Conservation (phyloP, 2,797 vertebrate genomes). For the Malurus leucopterus region DNA sequence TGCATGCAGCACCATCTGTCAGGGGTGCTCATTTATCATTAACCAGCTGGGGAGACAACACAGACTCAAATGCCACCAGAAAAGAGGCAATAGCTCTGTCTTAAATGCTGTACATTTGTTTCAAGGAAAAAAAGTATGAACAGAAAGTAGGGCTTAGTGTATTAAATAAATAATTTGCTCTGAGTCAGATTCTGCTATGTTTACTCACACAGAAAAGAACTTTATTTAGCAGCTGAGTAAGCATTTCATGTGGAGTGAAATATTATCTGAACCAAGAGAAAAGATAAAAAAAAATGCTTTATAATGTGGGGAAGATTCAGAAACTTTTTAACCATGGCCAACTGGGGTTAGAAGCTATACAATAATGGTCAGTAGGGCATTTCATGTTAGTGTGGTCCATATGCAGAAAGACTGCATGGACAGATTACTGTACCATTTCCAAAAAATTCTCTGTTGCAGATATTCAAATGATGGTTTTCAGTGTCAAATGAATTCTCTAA, state of each 20-base stretch:
- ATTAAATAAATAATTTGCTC: slow-evolving; percentile 49
- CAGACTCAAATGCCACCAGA: background rate
- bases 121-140: background rate
- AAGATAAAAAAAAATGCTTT: background rate
- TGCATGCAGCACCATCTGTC: background rate
- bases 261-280: background rate
- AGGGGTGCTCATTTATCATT: slow-evolving; percentile 3
- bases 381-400: background rate
- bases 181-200: slow-evolving; percentile 6
- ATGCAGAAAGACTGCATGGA: background rate
- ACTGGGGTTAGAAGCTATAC: background rate
- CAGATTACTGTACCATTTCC: background rate
- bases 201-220: slow-evolving; percentile 23
- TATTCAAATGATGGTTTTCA: background rate
- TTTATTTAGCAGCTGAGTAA: slow-evolving; percentile 32
- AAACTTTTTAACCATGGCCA: background rate
- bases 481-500: background rate
- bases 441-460: background rate
- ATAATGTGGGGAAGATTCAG: background rate
- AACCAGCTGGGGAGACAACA: background rate
- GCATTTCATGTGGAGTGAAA: background rate
- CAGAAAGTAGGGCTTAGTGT: slow-evolving; percentile 17
- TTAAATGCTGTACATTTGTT: background rate
- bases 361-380: background rate
- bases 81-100: background rate